Conservation (phyloP, 1,140 invertebrate species). For the Drosophila grimshawi region DNA sequence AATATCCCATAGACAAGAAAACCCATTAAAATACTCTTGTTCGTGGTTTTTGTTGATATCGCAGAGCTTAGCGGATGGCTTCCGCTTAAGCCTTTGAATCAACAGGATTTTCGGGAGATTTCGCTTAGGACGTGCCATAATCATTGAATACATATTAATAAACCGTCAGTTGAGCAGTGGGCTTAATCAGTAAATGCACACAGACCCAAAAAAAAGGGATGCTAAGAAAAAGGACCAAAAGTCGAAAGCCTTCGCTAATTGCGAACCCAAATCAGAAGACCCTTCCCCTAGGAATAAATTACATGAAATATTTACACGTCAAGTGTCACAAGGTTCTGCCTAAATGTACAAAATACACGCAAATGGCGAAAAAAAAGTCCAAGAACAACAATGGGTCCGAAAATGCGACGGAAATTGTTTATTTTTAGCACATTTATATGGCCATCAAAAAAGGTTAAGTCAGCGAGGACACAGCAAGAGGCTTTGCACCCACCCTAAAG, state of each 20-base stretch:
- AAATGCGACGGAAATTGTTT: constrained; percentile 63
- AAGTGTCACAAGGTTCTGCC: constrained; percentile 51
- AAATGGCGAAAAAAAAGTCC: constrained; percentile 25
- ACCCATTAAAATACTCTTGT: background rate
- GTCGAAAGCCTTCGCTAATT: constrained; percentile 62
- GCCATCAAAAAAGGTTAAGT: constrained; percentile 76
- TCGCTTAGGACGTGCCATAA: background rate
- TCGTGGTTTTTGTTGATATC: background rate
- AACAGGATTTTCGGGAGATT: constrained; percentile 3
- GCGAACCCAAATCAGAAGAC: constrained; percentile 70
- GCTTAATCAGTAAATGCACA: constrained; percentile 3
- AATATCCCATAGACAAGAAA: background rate
- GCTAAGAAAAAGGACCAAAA: constrained; percentile 28
- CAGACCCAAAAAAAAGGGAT: background rate
- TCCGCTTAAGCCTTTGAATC: constrained; percentile 7
- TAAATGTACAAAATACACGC: constrained; percentile 63
- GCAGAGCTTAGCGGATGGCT: constrained; percentile 2
- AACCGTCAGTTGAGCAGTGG: constrained; percentile 1
- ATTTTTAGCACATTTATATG: constrained; percentile 81
- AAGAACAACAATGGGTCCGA: constrained; percentile 39
- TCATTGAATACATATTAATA: constrained; percentile 31
- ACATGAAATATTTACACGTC: constrained; percentile 80
- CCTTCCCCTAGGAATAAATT: constrained; percentile 42
- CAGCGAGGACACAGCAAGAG: constrained; percentile 21
- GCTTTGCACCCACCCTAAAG: constrained; percentile 10